Evolutionary conservation across 2,888 invertebrate genomes (phyloP), one percentile per base, ranked within the genome.

Genomic region (Octodonta nipae): DNA sequence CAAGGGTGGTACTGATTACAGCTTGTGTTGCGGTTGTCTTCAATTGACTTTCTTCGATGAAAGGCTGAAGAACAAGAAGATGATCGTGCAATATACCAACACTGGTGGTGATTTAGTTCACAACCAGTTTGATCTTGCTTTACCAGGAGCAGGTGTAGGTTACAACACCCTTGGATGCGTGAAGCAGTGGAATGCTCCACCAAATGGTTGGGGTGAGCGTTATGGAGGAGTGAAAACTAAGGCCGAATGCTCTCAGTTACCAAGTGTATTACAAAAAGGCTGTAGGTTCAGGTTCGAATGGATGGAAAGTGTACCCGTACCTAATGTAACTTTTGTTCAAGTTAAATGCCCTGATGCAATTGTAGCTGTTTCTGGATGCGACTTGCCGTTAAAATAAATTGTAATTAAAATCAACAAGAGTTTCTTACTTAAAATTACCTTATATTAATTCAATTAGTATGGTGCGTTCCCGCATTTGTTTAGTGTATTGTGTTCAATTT

Each of bases 241-340:
- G 14, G 20, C 33, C 6, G 42, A 42, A 29, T 42, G 42, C 31
- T 25, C 11, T 16, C 12, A 37, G 28, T 28, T 42, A 8, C 42
- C 42, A 5, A 27, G 7, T 14, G 26, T 17, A 32, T 33, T 42
- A 10, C 40, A 41, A 34, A 13, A 33, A 12, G 38, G 38, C 16
- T 42, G 42, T 27, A 25, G 32, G 26, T 42, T 32, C 16, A 35
- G 45, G 17, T 46, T 46, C 15, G 36, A 41, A 8, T 46, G 38
- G 32, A 32, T 41, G 32, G 28, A 40, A 33, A 37, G 38, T 13
- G 41, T 39, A 3, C 30, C 35, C 30, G 43, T 43, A 25, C 45
- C 45, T 12, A 25, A 31, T 16, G 39, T 42, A 11, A 25, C 30
- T 8, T 45, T 44, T 15, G 26, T 33, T 15, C 40, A 44, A 30